Base-by-base conservation (phyloP, 2,113 vertebrate species). In the Mungos mungo region DNA sequence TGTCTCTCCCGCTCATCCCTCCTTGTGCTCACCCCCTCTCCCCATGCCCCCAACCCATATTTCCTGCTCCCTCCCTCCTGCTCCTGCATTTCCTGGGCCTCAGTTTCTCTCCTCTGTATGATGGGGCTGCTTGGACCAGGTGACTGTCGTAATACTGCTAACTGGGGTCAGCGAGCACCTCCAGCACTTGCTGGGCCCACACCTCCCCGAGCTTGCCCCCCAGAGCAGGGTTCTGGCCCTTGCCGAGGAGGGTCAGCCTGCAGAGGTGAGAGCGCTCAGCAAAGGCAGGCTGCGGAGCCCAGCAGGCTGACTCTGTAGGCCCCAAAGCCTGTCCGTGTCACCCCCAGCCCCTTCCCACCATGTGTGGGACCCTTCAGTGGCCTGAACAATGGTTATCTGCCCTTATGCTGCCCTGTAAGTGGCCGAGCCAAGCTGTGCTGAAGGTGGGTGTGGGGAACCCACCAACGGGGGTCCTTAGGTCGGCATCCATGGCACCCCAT, bases 161-260 rank as follows among this genome's bases (percentile, higher is more conserved):
- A 3, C n/a, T 8, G 27, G 50, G 14, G n/a, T 25, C 16, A 45
- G 7, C 50, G 5, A 23, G 54, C 6, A 21, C 2, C 3, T 33
- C 71, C 11, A 31, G 71, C 52, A 25, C 19, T 15, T 33, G 29
- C 76, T 52, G 76, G 76, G 47, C 4, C 47, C 5, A 47, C 14
- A 18, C 18, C 76, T 52, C 31, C 11, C 2, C 3, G 31, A n/a
- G 18, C 15, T n/a, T 16, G 12, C 18, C 16, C 33, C 47, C 47
- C 0, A 0, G 10, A 47, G 2, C 4, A 21, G 7, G 19, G 16
- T 14, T 38, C 13, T 38, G 23, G n/a, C 13, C n/a, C 13, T 25
- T 87, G 47, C 33, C 3, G 21, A 18, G 15, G 47, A 84, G 38
- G 38, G 1, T 10, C 1, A 12, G 63, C 29, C 16, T 10, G 15